Evolutionary conservation across 1,140 invertebrate genomes (phyloP).

Genomic region (Spodoptera litura): DNA sequence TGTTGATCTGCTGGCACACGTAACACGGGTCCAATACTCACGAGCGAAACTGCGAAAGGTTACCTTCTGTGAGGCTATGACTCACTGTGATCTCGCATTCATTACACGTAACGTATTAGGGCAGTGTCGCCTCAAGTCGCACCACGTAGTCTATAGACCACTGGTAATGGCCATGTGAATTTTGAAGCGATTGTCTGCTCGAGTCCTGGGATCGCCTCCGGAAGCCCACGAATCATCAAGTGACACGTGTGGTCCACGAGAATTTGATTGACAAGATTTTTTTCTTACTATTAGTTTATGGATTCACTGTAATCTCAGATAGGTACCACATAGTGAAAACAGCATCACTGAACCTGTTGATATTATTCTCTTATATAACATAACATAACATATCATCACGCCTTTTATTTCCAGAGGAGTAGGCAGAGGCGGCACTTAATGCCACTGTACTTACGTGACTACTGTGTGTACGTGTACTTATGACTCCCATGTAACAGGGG

Average conservation of each 20-base stretch:
- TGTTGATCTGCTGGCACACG: background rate
- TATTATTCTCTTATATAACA: no score
- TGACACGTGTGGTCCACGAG: background rate
- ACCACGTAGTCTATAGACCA: constrained; percentile 15
- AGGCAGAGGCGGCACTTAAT: no score
- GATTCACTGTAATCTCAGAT: no score
- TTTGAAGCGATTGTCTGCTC: constrained; percentile 1
- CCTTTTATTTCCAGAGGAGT: no score
- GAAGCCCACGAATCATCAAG: background rate
- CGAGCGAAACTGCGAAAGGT: background rate
- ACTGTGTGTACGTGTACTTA: no score
- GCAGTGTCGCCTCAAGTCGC: background rate
- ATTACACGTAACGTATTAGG: constrained; percentile 31
- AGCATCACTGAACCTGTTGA: no score
- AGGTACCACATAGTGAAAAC: no score
- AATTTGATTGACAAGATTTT: background rate
- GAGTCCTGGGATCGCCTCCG: background rate
- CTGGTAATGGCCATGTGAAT: constrained; percentile 32
- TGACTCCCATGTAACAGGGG: no score
- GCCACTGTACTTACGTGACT: no score
- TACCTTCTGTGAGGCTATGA: background rate
- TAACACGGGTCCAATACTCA: constrained; percentile 19
- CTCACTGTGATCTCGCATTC: constrained; percentile 26
- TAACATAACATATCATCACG: no score
- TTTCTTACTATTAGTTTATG: no score